Base-by-base conservation (phyloP, 1,140 invertebrate genomes). In the Pantala flavescens region DNA sequence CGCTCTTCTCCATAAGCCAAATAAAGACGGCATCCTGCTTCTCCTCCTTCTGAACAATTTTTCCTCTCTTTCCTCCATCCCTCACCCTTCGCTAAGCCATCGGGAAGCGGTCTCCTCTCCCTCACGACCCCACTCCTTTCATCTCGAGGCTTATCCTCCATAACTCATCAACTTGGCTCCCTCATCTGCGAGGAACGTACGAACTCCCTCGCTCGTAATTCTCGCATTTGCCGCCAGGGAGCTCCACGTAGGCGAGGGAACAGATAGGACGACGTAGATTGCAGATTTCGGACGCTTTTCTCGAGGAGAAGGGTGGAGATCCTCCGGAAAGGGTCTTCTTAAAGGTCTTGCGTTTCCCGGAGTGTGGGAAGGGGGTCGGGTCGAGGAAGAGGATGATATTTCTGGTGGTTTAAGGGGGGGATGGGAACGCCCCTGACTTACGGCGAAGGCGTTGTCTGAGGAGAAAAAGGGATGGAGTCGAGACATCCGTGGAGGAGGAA, bases 151-250 rank as follows among this genome's bases (percentile, higher is more conserved):
- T 63, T 63, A 63, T 21, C 49, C 49, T 63, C 49, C 49, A 63
- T 63, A 63, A 63, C 49, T 63, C 49, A 63, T 63, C 49, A 63
- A 63, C 49, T 63, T 63, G 49, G 49, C 49, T 63, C 49, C 49
- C 49, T 63, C 12, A 63, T 3, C 49, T 16, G 14, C 3, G 12
- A 63, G 49, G 49, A 3, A 12, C 49, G 49, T 63, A 63, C 49
- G 49, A 19, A 21, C 5, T 16, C 49, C 49, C 49, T 63, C 49
- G 49, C 3, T 63, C 49, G 49, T 63, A 63, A 63, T 63, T 63
- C 49, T 63, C 49, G 12, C 49, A 63, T 63, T 63, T 63, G 49
- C 49, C 49, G 49, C 49, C 49, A 63, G 49, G 12, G 49, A 63
- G 49, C 49, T 63, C n/a, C 49, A 63, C 49, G 49, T 63, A 63